These are phyloP conservation scores for Uria aalge DNA, from an alignment of 2,113 vertebrate genomes.

Conservation along the genomic window DNA sequence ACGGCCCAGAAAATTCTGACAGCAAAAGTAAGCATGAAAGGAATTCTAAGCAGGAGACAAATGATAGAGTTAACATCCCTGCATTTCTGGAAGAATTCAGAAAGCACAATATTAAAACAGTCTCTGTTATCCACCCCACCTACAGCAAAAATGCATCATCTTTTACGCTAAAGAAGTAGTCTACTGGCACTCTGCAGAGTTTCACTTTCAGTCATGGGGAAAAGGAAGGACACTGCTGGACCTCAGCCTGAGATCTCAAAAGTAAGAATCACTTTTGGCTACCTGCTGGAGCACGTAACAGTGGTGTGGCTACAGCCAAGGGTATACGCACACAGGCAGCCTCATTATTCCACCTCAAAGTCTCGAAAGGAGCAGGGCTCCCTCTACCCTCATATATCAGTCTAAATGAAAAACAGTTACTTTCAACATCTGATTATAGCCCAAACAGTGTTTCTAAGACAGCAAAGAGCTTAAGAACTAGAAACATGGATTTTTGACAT, in stretches of 20 bases:
- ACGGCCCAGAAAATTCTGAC: background rate
- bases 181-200: background rate
- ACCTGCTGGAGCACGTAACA: fast-evolving
- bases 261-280: fast-evolving
- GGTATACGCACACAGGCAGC: background rate
- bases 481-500: background rate
- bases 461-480: background rate
- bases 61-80: background rate
- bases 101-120: background rate
- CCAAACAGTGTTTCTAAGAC: background rate
- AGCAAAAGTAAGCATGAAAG: background rate
- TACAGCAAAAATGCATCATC: background rate
- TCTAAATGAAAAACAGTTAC: background rate
- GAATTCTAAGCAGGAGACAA: background rate
- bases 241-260: background rate
- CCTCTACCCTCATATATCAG: fast-evolving
- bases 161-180: background rate
- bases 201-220: fast-evolving
- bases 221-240: background rate
- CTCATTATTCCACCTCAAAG: background rate
- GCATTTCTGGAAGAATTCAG: background rate
- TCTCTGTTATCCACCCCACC: background rate
- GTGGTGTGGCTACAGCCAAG: fast-evolving
- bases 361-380: background rate
- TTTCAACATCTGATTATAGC: background rate